Base-by-base conservation (phyloP, 2,888 invertebrate species). In the Tineola bisselliella region DNA sequence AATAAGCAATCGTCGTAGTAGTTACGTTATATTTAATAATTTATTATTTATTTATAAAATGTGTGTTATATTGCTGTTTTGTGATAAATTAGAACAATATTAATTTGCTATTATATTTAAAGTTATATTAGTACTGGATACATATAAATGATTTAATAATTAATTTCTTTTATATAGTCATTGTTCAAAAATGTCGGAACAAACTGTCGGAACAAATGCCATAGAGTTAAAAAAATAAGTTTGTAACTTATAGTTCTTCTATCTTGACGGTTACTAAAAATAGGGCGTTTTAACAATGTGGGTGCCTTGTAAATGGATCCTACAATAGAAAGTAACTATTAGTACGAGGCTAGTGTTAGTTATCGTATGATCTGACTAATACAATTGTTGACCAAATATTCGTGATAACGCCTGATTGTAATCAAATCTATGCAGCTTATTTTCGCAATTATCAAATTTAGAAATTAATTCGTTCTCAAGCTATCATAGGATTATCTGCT, bases 231-330 rank as follows among this genome's bases (percentile, higher is more conserved):
- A 2, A 25, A 25, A 25, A 4, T 25, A 25, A 6, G 2, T 25
- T 25, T 25, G 25, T 25, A 25, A 25, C 6, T 25, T 25, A 6
- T 38, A 10, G n/a, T 38, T 2, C 38, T n/a, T 38, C 38, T 38
- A 38, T 10, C 48, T 5, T 48, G 48, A 48, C 48, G 15, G 15
- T 10, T 48, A 13, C 2, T 10, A 48, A 15, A 48, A 17, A 48
- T 48, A 25, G 54, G 54, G 48, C 44, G 44, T 60, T 31, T 31
- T 48, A 43, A 19, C 33, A 33, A 15, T 59, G 60, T 60, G 48
- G 48, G 60, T 44, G 60, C 44, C 13, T 11, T 25, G 48, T 60
- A 60, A 60, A 17, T 30, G 52, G 60, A 48, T 48, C 44, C 48
- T 30, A 25, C 43, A 38, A 38, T 59, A 48, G 13, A 17, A 48